Evolutionary conservation across 2,888 invertebrate species (phyloP), one percentile per base, ranked within the genome.

Genomic region (Agrilus cyanescens): DNA sequence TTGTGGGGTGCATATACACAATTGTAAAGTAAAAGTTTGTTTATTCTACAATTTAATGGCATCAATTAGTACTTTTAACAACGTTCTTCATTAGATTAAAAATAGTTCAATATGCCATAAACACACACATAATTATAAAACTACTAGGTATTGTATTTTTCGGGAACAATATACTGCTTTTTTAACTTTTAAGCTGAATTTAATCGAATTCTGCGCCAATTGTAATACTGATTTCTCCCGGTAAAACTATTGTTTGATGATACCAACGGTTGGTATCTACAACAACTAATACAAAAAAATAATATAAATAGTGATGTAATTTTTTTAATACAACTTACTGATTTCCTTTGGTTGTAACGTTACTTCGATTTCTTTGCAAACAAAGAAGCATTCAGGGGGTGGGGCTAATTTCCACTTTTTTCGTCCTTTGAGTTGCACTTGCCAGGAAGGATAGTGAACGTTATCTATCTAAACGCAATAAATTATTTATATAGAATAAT

Each of bases 201-300:
- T 69, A 95, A 65, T 96, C 95, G 64, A 86, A 96, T 65, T 96
- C 96, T 0, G 95, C 90, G 29, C 95, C 96, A 54, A 96, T 94
- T 0, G 94, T 93, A 55, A 96, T 87, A 69, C 95, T 96, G 60
- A 95, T 80, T 53, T 87, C 85, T 13, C 85, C 80, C 0, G 90
- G 86, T 36, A 88, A 74, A 44, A 94, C 87, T 54, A 75, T 70
- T 0, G 96, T 96, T 61, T 85, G 81, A 70, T 96, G 96, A 63
- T 89, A 96, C 96, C 96, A 96, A 43, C 83, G 80, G 63, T 96
- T 95, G 0, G 95, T 95, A 63, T 95, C 89, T 57, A 95, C 70
- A 37, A 93, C 85, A 73, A 95, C 93, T 93, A 73, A 4, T 46
- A 45, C 29, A 37, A 41, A 36, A 12, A 14, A 32, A 4, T 25